phyloP scores from a whole-genome alignment of 2,888 invertebrate genomes.

The Melipona beecheii region DNA sequence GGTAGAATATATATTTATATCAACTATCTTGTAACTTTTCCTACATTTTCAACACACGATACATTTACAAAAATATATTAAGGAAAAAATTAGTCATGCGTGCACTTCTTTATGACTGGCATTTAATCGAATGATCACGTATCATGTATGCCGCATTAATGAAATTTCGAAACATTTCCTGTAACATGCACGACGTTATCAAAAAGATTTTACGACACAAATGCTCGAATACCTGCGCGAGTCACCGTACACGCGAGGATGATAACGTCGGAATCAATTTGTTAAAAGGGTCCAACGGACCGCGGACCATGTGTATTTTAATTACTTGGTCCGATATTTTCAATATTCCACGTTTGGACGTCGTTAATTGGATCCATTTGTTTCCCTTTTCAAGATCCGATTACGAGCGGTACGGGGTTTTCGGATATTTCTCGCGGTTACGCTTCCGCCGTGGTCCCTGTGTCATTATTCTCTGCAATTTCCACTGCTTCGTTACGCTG shows the following conservation, averaged over 20 bases:
- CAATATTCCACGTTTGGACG: slow-evolving; percentile 44
- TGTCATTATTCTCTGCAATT: slow-evolving; percentile 54
- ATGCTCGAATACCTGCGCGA: not conserved
- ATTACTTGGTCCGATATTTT: slow-evolving; percentile 55
- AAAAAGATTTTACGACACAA: not conserved
- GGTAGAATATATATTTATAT: not conserved
- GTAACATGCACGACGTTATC: not conserved
- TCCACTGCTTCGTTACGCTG: slow-evolving; percentile 38
- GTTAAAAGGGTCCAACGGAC: slow-evolving; percentile 19
- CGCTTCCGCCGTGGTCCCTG: slow-evolving; percentile 14
- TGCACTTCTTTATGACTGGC: no score
- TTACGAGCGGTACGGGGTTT: slow-evolving; percentile 36
- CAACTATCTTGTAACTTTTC: not conserved
- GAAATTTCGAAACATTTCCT: not conserved
- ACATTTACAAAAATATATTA: no score
- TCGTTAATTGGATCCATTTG: slow-evolving; percentile 59
- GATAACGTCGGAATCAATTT: slow-evolving; percentile 28
- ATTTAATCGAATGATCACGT: no score
- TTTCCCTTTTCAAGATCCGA: slow-evolving; percentile 53
- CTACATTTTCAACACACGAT: not conserved
- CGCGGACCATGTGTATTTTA: slow-evolving; percentile 35
- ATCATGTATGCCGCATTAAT: no score
- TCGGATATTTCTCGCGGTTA: slow-evolving; percentile 55
- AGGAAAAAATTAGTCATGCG: no score
- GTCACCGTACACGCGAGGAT: not conserved